phyloP scores from a whole-genome alignment of 2,113 vertebrate species.

The Crocuta crocuta region DNA sequence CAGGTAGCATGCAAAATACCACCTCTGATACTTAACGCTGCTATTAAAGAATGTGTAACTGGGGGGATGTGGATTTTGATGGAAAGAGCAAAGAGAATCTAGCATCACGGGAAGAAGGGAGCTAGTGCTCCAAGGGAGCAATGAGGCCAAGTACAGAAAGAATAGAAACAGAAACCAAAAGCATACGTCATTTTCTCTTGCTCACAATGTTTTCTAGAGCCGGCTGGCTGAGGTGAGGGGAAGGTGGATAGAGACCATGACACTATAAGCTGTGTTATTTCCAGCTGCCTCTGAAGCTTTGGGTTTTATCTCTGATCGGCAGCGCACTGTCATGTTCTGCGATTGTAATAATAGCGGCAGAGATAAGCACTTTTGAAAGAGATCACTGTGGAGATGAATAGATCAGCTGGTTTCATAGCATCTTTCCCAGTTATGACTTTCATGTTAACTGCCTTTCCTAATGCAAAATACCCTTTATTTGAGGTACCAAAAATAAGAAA shows the following conservation, averaged over 20 bases:
- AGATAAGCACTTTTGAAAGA: conserved; percentile 77
- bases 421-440: conserved; percentile 43
- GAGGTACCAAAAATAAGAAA: background rate
- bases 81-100: background rate
- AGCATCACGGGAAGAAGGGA: background rate
- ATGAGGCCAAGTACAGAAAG: background rate
- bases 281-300: conserved; percentile 73
- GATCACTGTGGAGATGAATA: conserved; percentile 70
- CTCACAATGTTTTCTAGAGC: conserved; percentile 28
- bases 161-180: background rate
- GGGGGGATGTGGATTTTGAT: background rate
- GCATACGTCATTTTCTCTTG: conserved; percentile 39
- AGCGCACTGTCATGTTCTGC: conserved; percentile 63
- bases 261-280: conserved; percentile 77
- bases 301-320: conserved; percentile 72
- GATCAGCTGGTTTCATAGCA: conserved; percentile 35
- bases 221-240: background rate
- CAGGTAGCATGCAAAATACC: background rate
- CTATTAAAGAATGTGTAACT: background rate
- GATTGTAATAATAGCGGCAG: conserved; percentile 76
- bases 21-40: background rate
- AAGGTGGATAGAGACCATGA: conserved; percentile 54
- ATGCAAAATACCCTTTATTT: conserved; percentile 13
- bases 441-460: conserved; percentile 26
- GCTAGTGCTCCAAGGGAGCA: background rate